Evolutionary conservation across 2,797 vertebrate genomes (phyloP), one percentile per base, ranked within the genome.

Genomic region (Helarctos malayanus): DNA sequence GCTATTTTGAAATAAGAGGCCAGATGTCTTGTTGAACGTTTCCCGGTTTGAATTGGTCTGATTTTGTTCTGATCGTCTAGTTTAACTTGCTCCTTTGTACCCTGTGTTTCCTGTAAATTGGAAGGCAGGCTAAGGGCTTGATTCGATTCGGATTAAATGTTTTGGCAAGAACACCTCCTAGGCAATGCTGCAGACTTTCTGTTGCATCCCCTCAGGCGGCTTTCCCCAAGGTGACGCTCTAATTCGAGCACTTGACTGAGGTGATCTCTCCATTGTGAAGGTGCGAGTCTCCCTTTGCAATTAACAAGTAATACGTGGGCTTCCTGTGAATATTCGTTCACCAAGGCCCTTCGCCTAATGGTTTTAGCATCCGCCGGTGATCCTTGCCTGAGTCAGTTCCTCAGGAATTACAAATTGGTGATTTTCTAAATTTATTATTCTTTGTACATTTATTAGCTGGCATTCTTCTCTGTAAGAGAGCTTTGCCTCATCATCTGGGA

Each of bases 1-100:
- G 47, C n/a, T 89, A 19, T 69, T 90, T 97, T 65, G 93, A 83
- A 29, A 21, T 54, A 27, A 73, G 68, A 85, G 41, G 35, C 49
- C 56, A 85, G 65, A n/a, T 52, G 35, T 95, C 65, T 83, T 81
- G 23, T 61, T 81, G 85, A 88, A 69, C 14, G 32, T 90, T 73
- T 93, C 16, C 19, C 38, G 38, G 78, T 96, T 95, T 52, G 68
- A 45, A 16, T 52, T 68, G 45, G 65, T 85, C 35, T 95, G 52
- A 7, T 57, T 54, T 32, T 57, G 13, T 89, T 69, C 69, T 83
- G 32, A 25, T 80, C 23, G 2, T 88, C 45, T 75, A 7, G 2
- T 73, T 82, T 78, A 69, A 63, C 80, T 56, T 65, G 49, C 54
- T 69, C 7, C 73, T 94, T 61, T 75, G 73, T 73, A 35, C 25